These are phyloP conservation scores for Ameiurus melas DNA, from an alignment of 2,113 vertebrate genomes.

Conservation along the genomic window DNA sequence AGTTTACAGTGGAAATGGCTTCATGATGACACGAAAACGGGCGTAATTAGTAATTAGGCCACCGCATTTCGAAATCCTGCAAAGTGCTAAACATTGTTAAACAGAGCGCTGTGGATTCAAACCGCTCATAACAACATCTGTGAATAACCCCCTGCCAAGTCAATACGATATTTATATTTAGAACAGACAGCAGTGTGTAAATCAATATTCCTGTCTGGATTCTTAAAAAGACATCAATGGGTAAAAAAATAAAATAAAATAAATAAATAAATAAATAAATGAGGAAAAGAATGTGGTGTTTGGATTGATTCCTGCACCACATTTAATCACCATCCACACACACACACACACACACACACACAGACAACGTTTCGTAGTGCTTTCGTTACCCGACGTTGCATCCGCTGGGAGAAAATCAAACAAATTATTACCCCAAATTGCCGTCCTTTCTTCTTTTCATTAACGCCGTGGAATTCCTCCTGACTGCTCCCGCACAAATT, in stretches of 20 bases:
- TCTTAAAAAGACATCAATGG: background rate
- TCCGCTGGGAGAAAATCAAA: slow-evolving; percentile 13
- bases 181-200: background rate
- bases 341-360: background rate
- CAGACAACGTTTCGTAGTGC: background rate
- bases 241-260: background rate
- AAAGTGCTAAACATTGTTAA: background rate
- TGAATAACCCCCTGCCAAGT: background rate
- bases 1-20: background rate
- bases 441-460: slow-evolving; percentile 21
- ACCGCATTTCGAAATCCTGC: background rate
- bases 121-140: background rate
- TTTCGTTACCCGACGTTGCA: background rate
- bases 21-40: background rate
- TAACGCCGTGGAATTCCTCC: slow-evolving; percentile 33
- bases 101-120: background rate
- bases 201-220: slow-evolving; percentile 28
- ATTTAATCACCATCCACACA: background rate
- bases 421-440: slow-evolving; percentile 23
- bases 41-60: background rate
- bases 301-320: slow-evolving; percentile 15
- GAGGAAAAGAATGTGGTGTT: slow-evolving; percentile 37
- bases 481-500: slow-evolving; percentile 32
- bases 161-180: background rate
- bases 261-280: no score